Percentiles rank a stretch among this genome's conserved stretches.
Conservation (phyloP, 2,888 invertebrate genomes). For the Mystacides longicornis region DNA sequence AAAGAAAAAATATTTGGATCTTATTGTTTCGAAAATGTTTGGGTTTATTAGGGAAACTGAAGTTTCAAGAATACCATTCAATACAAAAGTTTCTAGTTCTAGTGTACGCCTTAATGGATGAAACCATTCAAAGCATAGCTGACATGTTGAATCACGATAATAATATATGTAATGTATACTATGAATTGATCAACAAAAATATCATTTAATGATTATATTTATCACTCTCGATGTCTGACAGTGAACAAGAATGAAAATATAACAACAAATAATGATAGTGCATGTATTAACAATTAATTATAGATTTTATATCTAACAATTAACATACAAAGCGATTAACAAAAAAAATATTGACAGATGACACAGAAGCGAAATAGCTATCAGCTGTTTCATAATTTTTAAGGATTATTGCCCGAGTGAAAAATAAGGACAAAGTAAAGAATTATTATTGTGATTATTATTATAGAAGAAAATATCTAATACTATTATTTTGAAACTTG, state of each 20-base stretch:
- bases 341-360: slow-evolving; percentile 21
- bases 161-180: too few relatives aligned
- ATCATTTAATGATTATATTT: background rate
- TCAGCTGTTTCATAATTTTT: slow-evolving; percentile 21
- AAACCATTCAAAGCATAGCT: slow-evolving; percentile 17
- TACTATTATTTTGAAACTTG: too few relatives aligned
- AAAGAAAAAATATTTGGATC: background rate
- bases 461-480: too few relatives aligned
- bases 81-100: background rate
- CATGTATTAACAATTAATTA: background rate
- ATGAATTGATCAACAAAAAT: slow-evolving; percentile 1
- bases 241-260: background rate
- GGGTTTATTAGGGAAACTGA: too few relatives aligned
- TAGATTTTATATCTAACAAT: background rate
- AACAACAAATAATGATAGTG: background rate
- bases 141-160: slow-evolving; percentile 23
- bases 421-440: too few relatives aligned
- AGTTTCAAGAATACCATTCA: too few relatives aligned
- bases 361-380: slow-evolving; percentile 19
- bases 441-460: too few relatives aligned
- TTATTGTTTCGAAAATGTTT: too few relatives aligned
- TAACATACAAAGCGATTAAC: slow-evolving; percentile 7
- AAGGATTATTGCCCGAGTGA: too few relatives aligned
- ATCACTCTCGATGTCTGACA: background rate
- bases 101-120: background rate